Percentiles rank a stretch among this genome's conserved stretches.
phyloP scores from a whole-genome alignment of 2,888 invertebrate species.

The Microchrysa polita region DNA sequence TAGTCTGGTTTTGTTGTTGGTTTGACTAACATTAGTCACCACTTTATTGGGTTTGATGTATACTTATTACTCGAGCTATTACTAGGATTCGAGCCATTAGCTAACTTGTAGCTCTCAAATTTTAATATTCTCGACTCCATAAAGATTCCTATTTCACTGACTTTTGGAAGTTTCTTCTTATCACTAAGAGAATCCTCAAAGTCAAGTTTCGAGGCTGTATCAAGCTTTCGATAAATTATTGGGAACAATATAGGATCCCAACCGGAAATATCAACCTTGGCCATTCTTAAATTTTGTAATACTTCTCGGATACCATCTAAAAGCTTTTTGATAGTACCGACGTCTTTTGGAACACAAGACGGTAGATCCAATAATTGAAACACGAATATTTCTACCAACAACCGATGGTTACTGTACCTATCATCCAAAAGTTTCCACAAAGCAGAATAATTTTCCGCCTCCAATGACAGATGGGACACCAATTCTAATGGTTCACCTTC shows the following conservation, averaged over 20 bases:
- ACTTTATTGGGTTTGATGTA: not conserved
- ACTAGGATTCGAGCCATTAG: not conserved
- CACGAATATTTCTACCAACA: not conserved
- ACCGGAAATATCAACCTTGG: not conserved
- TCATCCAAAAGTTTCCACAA: not conserved
- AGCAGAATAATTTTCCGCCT: not conserved
- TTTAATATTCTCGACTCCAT: not conserved
- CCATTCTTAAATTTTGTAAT: too few relatives aligned
- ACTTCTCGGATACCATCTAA: too few relatives aligned
- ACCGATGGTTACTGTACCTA: not conserved
- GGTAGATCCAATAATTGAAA: not conserved
- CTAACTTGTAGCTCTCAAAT: not conserved
- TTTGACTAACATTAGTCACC: not conserved
- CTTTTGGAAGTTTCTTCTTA: not conserved
- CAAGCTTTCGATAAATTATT: not conserved
- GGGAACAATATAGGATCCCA: conserved; percentile 8
- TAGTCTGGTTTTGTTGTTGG: not conserved
- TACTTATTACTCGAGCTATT: not conserved
- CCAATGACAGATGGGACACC: not conserved
- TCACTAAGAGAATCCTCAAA: conserved; percentile 7
- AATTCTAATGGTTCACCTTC: not conserved
- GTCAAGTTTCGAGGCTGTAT: not conserved
- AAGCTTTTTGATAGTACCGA: not conserved
- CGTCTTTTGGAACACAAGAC: not conserved
- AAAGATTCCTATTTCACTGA: not conserved